Base-by-base conservation (phyloP, 2,113 vertebrate genomes). In the Machaerirhynchus nigripectus region DNA sequence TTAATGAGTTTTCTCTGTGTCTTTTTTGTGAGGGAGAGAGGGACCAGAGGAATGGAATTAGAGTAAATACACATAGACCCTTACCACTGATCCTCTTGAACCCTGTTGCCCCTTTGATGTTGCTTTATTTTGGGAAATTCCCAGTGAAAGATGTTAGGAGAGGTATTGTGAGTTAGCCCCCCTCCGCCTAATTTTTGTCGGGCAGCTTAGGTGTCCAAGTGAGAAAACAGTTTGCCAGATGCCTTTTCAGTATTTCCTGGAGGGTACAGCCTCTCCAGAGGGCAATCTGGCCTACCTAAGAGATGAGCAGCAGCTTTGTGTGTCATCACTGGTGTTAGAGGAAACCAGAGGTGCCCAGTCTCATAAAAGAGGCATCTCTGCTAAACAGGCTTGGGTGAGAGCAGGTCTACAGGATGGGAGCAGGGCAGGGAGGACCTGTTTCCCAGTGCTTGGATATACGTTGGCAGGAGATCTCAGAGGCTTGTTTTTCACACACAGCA, bases 361-460 rank as follows among this genome's bases (percentile, higher is more conserved):
- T 49, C 4, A 8, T 13, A 10, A 20, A 52, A 74, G 19, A 77
- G 9, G 10, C 7, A 28, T 49, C 19, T 49, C 46, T 55, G 39
- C 60, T 44, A 28, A 61, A 69, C 0, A 3, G 78, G 21, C 30
- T 83, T 4, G 4, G 15, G 37, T 67, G 33, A 40, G 22, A 47
- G 46, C 7, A 59, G 27, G 10, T 50, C 17, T 47, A 9, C 26
- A 57, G 16, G 23, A 47, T 24, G 23, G 26, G 52, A 84, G 30
- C 21, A 46, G 6, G 7, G 8, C 16, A 60, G 31, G 49, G 39
- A 59, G 13, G 15, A 79, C 16, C 13, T 83, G 31, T 47, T 53
- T 82, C 56, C n/a, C 2, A 2, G 3, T 52, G 10, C 31, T 52
- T 73, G 40, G 28, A 23, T 33, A 26, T 0, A 0, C 0, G 0